A percentile compares a stretch with the other conserved stretches of the same genome.
These are phyloP conservation scores for Macroramphosus scolopax DNA, from an alignment of 2,797 vertebrate species.

Conservation along the genomic window DNA sequence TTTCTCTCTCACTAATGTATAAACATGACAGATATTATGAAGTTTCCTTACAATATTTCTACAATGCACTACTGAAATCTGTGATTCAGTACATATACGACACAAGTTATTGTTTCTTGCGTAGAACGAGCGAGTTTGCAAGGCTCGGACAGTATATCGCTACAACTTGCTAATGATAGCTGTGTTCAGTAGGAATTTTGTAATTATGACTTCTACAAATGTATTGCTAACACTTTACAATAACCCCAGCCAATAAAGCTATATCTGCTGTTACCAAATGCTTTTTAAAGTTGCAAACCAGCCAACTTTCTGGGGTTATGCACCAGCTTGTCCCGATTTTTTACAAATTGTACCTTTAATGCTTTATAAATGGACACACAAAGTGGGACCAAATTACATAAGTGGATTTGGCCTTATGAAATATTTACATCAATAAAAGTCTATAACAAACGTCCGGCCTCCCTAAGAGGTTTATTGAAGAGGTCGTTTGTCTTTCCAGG, in stretches of 20 bases:
- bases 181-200: slow-evolving; percentile 42
- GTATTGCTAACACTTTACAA: slow-evolving; percentile 22
- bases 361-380: neutral
- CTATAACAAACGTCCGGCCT: too few relatives aligned
- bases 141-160: slow-evolving; percentile 25
- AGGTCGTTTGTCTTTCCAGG: too few relatives aligned
- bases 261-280: slow-evolving; percentile 1
- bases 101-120: slow-evolving; percentile 46
- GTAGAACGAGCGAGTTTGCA: slow-evolving; percentile 24
- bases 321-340: too few relatives aligned
- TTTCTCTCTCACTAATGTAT: slow-evolving; percentile 50
- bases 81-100: slow-evolving; percentile 62
- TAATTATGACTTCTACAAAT: slow-evolving; percentile 36
- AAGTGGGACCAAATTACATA: too few relatives aligned
- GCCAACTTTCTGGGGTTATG: too few relatives aligned
- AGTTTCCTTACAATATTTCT: slow-evolving; percentile 71
- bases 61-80: slow-evolving; percentile 60
- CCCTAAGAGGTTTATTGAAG: too few relatives aligned
- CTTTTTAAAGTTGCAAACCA: slow-evolving; percentile 4
- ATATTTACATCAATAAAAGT: too few relatives aligned
- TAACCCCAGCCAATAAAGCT: slow-evolving; percentile 41
- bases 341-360: neutral
- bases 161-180: slow-evolving; percentile 23
- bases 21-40: slow-evolving; percentile 52
- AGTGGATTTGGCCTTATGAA: too few relatives aligned